A percentile compares a stretch with the other conserved stretches of the same genome.
These are phyloP conservation scores for Lamellibrachia columna DNA, from an alignment of 2,888 invertebrate species.

Conservation along the genomic window DNA sequence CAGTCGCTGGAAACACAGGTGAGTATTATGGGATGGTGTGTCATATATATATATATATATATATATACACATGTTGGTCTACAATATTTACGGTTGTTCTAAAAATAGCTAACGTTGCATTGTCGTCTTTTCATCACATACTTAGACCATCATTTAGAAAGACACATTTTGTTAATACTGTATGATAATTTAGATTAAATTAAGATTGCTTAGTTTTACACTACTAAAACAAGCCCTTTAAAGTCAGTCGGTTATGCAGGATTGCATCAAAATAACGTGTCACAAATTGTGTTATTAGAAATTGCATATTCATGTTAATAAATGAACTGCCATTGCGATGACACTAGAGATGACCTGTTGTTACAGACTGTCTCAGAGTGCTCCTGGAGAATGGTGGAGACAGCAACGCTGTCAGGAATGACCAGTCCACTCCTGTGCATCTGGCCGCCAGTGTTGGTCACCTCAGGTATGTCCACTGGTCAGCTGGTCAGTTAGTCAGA, in stretches of 20 bases:
- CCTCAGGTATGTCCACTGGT: background rate
- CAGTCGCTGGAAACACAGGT: background rate
- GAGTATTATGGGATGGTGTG: background rate
- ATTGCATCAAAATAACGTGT: background rate
- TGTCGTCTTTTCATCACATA: too few relatives aligned
- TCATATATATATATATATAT: background rate
- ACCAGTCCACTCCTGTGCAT: background rate
- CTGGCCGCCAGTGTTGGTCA: background rate
- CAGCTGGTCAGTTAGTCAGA: background rate
- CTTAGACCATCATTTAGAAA: too few relatives aligned
- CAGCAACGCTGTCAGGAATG: background rate
- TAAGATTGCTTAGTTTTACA: too few relatives aligned
- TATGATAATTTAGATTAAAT: too few relatives aligned
- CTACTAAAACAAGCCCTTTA: too few relatives aligned
- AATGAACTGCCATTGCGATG: background rate
- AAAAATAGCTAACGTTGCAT: too few relatives aligned
- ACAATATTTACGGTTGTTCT: too few relatives aligned
- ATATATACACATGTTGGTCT: background rate
- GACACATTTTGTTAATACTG: too few relatives aligned
- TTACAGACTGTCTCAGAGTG: background rate
- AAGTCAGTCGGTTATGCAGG: too few relatives aligned
- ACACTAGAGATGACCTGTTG: background rate
- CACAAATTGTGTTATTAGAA: background rate
- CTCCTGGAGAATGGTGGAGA: background rate
- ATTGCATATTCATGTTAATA: background rate